Percentiles rank a stretch among this genome's conserved stretches.
Evolutionary conservation across 2,888 invertebrate genomes (phyloP).

Genomic region (Ephialtes manifestator): DNA sequence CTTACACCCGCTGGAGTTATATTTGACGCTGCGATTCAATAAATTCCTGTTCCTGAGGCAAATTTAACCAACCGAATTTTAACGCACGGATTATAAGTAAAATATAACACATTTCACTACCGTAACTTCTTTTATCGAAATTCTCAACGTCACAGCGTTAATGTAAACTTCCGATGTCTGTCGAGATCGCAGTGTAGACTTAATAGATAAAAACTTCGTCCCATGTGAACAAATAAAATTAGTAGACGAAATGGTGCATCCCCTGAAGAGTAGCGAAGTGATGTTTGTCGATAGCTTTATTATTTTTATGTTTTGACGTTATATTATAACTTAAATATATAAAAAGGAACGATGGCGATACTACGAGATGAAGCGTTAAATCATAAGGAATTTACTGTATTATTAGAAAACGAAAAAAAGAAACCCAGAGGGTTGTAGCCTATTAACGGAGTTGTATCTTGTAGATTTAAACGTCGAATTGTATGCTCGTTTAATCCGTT

Average conservation of each 20-base stretch:
- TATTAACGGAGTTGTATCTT: not conserved
- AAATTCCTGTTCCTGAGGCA: not conserved
- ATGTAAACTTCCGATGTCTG: conserved; percentile 53
- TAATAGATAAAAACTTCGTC: not conserved
- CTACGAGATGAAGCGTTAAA: not conserved
- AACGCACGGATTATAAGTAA: not conserved
- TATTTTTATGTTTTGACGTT: conserved; percentile 50
- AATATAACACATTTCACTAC: not conserved
- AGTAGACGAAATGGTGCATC: conserved; percentile 13
- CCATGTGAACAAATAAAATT: not conserved
- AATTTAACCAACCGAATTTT: not conserved
- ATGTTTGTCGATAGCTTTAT: conserved; percentile 46
- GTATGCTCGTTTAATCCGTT: conserved; percentile 1
- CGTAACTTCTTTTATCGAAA: not conserved
- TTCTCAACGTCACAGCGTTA: conserved; percentile 8
- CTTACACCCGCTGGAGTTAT: not conserved
- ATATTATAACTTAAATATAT: conserved; percentile 24
- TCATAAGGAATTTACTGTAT: not conserved
- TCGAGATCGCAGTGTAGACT: conserved; percentile 32
- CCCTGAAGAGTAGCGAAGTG: conserved; percentile 12
- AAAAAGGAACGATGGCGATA: not conserved
- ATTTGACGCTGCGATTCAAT: not conserved
- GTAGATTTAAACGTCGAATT: conserved; percentile 33
- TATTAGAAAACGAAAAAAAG: not conserved
- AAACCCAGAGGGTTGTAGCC: not conserved